Conservation (phyloP, 2,113 vertebrate genomes). For the Rostratula benghalensis region DNA sequence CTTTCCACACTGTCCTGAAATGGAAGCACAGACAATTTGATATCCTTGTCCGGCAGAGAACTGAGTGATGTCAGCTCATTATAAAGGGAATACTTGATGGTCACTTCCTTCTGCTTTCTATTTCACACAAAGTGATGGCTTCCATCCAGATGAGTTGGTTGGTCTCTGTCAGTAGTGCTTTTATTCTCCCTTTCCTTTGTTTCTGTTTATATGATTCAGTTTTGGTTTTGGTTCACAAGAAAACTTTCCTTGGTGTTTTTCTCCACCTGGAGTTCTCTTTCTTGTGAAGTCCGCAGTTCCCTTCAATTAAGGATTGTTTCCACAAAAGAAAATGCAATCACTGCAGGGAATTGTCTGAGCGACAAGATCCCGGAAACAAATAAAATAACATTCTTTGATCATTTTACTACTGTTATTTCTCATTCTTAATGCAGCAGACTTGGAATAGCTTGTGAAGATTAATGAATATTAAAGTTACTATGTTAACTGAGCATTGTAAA, state of each 20-base stretch:
- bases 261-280: background rate
- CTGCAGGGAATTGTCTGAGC: background rate
- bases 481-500: background rate
- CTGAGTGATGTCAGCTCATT: conserved; percentile 7
- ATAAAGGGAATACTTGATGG: conserved; percentile 3
- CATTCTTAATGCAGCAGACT: background rate
- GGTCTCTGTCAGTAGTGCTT: background rate
- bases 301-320: background rate
- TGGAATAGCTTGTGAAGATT: background rate
- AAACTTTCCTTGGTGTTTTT: background rate
- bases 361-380: background rate
- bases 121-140: conserved; percentile 18
- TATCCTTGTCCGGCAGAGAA: background rate
- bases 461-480: background rate
- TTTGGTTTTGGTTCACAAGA: background rate
- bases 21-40: background rate
- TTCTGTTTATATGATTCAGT: background rate
- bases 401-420: background rate
- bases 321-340: background rate
- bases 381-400: background rate
- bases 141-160: background rate
- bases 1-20: conserved; percentile 6
- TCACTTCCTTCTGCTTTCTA: conserved; percentile 41
- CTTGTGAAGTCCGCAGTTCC: background rate
- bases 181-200: background rate